Percentiles rank a stretch among this genome's conserved stretches.
Conservation (phyloP, 2,888 invertebrate species). For the Nomada lathburiana region DNA sequence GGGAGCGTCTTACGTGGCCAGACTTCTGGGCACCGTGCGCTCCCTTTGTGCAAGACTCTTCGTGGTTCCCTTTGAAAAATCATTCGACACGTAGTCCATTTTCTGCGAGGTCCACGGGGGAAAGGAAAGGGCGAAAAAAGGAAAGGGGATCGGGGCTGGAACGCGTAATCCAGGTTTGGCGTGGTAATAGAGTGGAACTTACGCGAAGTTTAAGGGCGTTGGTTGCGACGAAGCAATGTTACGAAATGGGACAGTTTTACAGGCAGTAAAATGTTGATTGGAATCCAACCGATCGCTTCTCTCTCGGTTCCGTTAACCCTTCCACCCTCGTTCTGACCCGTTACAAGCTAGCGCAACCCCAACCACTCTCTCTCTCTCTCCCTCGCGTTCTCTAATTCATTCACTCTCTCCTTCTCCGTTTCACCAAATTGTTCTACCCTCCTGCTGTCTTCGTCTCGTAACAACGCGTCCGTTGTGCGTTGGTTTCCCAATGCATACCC, state of each 20-base stretch:
- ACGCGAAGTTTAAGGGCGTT: slow-evolving; percentile 74
- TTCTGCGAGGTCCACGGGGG: slow-evolving; percentile 27
- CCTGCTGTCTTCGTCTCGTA: slow-evolving; percentile 8
- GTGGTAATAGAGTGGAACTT: slow-evolving; percentile 76
- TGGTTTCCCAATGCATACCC: slow-evolving; percentile 73
- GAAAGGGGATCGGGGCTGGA: not conserved
- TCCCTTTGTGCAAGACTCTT: not conserved
- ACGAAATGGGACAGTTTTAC: slow-evolving; percentile 80
- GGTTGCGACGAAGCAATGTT: slow-evolving; percentile 74
- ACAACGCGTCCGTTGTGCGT: slow-evolving; percentile 49
- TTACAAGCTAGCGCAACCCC: slow-evolving; percentile 50
- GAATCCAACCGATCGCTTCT: slow-evolving; percentile 77
- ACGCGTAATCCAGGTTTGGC: slow-evolving; percentile 64
- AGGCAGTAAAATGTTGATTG: slow-evolving; percentile 82
- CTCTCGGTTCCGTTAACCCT: slow-evolving; percentile 52
- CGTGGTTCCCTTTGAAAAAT: slow-evolving; percentile 60
- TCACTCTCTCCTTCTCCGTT: not conserved
- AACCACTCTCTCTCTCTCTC: not conserved
- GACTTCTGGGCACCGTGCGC: slow-evolving; percentile 20
- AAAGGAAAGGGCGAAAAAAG: not conserved
- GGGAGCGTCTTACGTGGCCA: slow-evolving; percentile 11
- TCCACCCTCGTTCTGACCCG: slow-evolving; percentile 55
- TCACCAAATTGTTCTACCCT: not conserved
- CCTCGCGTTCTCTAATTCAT: not conserved
- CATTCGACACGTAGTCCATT: slow-evolving; percentile 64